Conservation (phyloP, 2,113 vertebrate genomes). For the Sebastes fasciatus region DNA sequence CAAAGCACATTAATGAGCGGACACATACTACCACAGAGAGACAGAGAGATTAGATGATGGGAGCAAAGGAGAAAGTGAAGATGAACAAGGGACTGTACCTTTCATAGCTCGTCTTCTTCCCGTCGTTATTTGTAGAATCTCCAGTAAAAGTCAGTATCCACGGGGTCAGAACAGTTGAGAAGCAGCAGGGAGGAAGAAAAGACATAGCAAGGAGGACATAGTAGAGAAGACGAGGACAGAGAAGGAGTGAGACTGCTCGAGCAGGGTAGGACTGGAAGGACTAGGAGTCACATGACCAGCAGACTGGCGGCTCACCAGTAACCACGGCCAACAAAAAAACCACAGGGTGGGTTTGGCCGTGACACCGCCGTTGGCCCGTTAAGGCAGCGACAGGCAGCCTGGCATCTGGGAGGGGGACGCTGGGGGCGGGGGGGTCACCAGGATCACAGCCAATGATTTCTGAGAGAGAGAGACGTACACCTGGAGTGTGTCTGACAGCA, state of each 20-base stretch:
- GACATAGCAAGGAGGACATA: not conserved
- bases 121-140: not conserved
- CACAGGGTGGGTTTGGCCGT: slow-evolving; percentile 47
- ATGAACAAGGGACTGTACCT: slow-evolving; percentile 39
- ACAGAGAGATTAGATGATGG: not conserved
- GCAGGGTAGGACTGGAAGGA: slow-evolving; percentile 33
- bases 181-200: not conserved
- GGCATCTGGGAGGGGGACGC: slow-evolving; percentile 20
- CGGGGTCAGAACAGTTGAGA: not conserved
- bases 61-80: too few relatives aligned
- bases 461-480: not conserved
- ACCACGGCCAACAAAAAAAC: slow-evolving; percentile 63
- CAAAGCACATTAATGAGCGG: slow-evolving; percentile 39
- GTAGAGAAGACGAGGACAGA: slow-evolving; percentile 4
- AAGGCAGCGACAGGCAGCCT: slow-evolving; percentile 12
- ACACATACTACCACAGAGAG: slow-evolving; percentile 7
- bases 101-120: slow-evolving; percentile 49
- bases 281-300: slow-evolving; percentile 37
- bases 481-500: slow-evolving; percentile 27
- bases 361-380: slow-evolving; percentile 10
- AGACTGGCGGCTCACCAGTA: slow-evolving; percentile 44
- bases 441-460: slow-evolving; percentile 10
- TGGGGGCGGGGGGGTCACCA: not conserved
- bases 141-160: slow-evolving; percentile 22
- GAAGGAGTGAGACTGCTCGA: slow-evolving; percentile 21